Evolutionary conservation across 2,888 invertebrate genomes (phyloP), one percentile per base, ranked within the genome.

Genomic region (Drosophila phalerata): DNA sequence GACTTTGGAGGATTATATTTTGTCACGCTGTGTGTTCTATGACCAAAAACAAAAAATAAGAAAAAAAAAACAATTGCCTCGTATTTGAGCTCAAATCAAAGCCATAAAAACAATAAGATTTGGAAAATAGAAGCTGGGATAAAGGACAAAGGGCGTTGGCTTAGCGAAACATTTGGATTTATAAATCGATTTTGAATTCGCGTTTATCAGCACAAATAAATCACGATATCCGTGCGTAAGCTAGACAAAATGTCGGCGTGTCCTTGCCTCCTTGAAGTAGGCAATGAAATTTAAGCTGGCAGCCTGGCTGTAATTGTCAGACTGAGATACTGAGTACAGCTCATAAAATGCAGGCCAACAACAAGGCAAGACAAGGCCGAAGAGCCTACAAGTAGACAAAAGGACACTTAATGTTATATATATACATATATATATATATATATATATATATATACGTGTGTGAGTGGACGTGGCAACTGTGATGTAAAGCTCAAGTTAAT

Each of bases 151-250:
- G 28, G 38, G 38, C 32, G 37, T 34, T 9, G 40, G 25, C n/a
- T 63, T 45, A 30, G 51, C 43, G 19, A n/a, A 19, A 32, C 42
- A 43, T 56, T 43, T 43, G 49, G 49, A 72, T 38, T 63, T 37
- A 61, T 63, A 85, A 85, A 85, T 82, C 74, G 80, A 77, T 77
- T 73, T 74, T 63, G 72, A 60, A 82, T 72, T 69, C 74, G 63
- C 63, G 62, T 66, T 80, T 72, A 86, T 83, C 86, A 76, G 74
- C 77, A 53, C 48, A 79, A 73, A 79, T 79, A 79, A 79, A 79
- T 79, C 78, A 72, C 75, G 66, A 75, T 63, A 66, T 69, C 55
- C 56, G n/a, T 32, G 61, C 53, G 38, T 58, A 60, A 76, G 67
- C 58, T 58, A 74, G 65, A 51, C 69, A 53, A 49, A 63, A 69